These are phyloP conservation scores for Odontamblyopus lacepedii DNA, from an alignment of 2,797 vertebrate species.

Conservation along the genomic window DNA sequence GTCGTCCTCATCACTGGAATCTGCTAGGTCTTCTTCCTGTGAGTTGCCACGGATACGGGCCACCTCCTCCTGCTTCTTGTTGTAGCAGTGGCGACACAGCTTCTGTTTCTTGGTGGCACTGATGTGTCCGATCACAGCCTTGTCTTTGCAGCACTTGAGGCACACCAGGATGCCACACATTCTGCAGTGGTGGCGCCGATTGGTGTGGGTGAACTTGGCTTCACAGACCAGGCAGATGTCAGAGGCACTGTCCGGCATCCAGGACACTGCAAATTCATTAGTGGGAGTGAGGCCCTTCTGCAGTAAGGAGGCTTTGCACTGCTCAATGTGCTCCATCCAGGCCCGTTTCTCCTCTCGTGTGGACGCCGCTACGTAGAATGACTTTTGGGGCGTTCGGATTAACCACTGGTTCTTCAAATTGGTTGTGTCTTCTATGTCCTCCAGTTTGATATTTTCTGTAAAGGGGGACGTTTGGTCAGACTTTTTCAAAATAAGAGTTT, in stretches of 20 bases:
- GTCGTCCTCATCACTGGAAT: constrained; percentile 62
- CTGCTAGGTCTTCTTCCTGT: constrained; percentile 18
- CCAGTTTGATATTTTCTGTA: constrained; percentile 81
- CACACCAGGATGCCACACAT: constrained; percentile 92
- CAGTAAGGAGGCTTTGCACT: constrained; percentile 74
- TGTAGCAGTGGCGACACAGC: constrained; percentile 83
- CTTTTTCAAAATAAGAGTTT: background rate
- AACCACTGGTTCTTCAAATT: constrained; percentile 87
- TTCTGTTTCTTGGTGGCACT: constrained; percentile 79
- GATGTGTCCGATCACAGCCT: constrained; percentile 79
- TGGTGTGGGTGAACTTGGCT: constrained; percentile 75
- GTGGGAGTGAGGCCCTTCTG: constrained; percentile 42
- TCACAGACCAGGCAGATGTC: constrained; percentile 93
- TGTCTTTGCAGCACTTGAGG: constrained; percentile 81
- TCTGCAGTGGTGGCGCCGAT: constrained; percentile 90
- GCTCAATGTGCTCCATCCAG: constrained; percentile 87
- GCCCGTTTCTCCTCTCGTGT: constrained; percentile 82
- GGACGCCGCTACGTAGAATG: constrained; percentile 85
- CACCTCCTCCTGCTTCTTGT: constrained; percentile 37
- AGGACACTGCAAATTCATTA: constrained; percentile 75
- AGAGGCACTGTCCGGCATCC: constrained; percentile 87
- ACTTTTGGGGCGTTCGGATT: constrained; percentile 88
- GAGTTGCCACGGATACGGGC: constrained; percentile 21
- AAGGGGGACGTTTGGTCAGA: background rate
- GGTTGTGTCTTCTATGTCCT: constrained; percentile 79